Evolutionary conservation across 2,888 invertebrate genomes (phyloP).

Genomic region (Andricus curvator): DNA sequence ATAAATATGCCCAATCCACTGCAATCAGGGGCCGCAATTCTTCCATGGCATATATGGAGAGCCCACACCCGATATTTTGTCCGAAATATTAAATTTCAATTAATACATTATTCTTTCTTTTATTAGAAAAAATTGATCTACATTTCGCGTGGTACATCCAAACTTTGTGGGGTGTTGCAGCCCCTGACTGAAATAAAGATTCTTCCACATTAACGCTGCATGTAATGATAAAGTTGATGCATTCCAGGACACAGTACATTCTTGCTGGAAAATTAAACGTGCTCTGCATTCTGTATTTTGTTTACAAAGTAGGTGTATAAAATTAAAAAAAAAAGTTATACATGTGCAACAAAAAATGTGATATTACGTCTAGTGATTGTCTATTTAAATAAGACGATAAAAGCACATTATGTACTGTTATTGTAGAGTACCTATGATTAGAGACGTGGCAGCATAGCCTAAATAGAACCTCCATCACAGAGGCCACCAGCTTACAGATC

Average conservation of each 20-base stretch:
- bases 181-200: not conserved
- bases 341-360: not conserved
- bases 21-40: too few relatives aligned
- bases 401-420: slow-evolving; percentile 71
- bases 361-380: not conserved
- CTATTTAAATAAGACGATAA: slow-evolving; percentile 41
- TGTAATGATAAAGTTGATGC: slow-evolving; percentile 1
- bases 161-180: too few relatives aligned
- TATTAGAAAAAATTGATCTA: too few relatives aligned
- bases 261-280: not conserved
- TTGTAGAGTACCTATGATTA: slow-evolving; percentile 82
- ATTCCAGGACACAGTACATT: slow-evolving; percentile 50
- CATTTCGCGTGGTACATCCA: too few relatives aligned
- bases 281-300: not conserved
- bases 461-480: slow-evolving; percentile 85
- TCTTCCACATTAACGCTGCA: not conserved
- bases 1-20: too few relatives aligned
- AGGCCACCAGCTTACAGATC: slow-evolving; percentile 85
- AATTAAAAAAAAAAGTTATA: not conserved
- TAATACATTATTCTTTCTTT: too few relatives aligned
- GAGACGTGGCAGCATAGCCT: slow-evolving; percentile 85
- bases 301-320: not conserved
- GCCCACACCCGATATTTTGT: too few relatives aligned
- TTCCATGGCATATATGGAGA: too few relatives aligned
- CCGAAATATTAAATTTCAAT: too few relatives aligned